Evolutionary conservation across 1,140 invertebrate genomes (phyloP), one percentile per base, ranked within the genome.

Genomic region (Idris sp.): DNA sequence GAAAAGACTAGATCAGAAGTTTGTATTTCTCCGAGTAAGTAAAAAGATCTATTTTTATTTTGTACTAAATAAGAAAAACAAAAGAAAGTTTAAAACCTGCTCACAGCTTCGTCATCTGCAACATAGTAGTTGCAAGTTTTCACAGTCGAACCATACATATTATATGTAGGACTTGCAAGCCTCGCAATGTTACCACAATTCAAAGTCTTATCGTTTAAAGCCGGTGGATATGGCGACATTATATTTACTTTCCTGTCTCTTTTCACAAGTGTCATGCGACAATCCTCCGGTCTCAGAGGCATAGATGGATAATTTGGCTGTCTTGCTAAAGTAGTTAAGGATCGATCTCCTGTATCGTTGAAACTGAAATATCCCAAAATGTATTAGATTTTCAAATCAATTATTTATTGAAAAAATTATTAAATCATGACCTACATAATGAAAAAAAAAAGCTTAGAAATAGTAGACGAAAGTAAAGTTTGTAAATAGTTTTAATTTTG

Each of bases 301-400:
- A 88, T 88, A 15, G 85, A 87, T 6, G 86, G 86, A 51, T 88
- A 88, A 11, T 78, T 82, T 25, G 85, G 85, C 26, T 88, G 86
- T 31, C 85, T 79, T 26, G 85, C 85, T 4, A 88, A 44, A 14
- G 86, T 87, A 3, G 86, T 88, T n/a, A 88, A 31, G 0, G 83
- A 64, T 41, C 85, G 73, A 62, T 88, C 86, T 13, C 86, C 86
- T 9, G 86, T 86, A 35, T 88, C 86, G 53, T 88, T 88, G 46
- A 88, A 88, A 53, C 86, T 87, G 73, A 14, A 75, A 75, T 26
- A 49, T 28, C 26, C 0, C 9, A 58, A 26, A n/a, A 25, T 16
- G 10, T 46, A 15, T n/a, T 35, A 25, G 15, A 58, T 31, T 22
- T 1, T n/a, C 8, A 11, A 35, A 13, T 10, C 13, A 35, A 59